phyloP scores from a whole-genome alignment of 2,888 invertebrate species.

The Caradrina kadenii region DNA sequence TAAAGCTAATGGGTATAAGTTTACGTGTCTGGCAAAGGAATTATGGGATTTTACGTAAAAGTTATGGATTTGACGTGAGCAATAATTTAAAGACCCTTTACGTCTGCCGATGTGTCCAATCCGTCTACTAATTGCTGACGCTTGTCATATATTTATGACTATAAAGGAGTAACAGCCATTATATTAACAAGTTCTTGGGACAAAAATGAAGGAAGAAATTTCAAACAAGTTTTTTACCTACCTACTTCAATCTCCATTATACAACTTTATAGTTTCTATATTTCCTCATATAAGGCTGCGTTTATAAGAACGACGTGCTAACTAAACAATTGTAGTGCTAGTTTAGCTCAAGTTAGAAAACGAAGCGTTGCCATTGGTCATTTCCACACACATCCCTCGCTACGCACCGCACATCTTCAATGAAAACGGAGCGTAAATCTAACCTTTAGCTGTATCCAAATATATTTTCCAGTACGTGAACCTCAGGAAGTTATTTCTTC shows the following conservation, averaged over 20 bases:
- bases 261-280: too few relatives aligned
- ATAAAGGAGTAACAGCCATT: too few relatives aligned
- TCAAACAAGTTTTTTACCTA: too few relatives aligned
- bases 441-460: slow-evolving; percentile 4
- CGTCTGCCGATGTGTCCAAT: not conserved
- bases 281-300: not conserved
- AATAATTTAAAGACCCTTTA: slow-evolving; percentile 28
- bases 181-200: not conserved
- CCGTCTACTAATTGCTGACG: too few relatives aligned
- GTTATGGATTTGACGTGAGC: not conserved
- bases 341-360: too few relatives aligned
- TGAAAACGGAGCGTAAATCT: slow-evolving; percentile 1
- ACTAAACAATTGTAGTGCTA: not conserved
- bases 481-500: slow-evolving; percentile 22
- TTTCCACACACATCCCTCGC: not conserved
- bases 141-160: too few relatives aligned
- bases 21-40: slow-evolving; percentile 30
- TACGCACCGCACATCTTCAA: not conserved
- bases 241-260: too few relatives aligned
- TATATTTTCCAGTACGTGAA: slow-evolving; percentile 9
- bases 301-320: not conserved
- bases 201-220: not conserved
- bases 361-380: too few relatives aligned
- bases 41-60: slow-evolving; percentile 20
- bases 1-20: slow-evolving; percentile 44